A percentile compares a stretch with the other conserved stretches of the same genome.
Evolutionary conservation across 64 coral and sea anemone species (phyloP).

Genomic region (Exaiptasia diaphana): DNA sequence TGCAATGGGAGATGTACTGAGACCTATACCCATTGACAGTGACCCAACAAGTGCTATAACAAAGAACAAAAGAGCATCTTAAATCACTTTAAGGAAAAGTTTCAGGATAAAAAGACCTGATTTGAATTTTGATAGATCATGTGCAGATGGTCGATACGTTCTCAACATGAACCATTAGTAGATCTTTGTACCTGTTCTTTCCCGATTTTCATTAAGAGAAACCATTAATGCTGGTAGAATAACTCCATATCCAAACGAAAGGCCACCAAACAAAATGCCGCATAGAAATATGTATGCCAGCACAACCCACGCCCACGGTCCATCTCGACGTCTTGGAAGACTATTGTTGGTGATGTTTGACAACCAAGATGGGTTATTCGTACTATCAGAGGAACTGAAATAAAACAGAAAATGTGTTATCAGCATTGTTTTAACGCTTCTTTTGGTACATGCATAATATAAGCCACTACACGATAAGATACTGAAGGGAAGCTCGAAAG

Average conservation of each 20-base stretch:
- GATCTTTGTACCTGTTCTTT: conserved; percentile 21
- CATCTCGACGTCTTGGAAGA: background rate
- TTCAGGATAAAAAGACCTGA: too few species aligned
- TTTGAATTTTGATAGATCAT: too few species aligned
- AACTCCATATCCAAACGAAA: background rate
- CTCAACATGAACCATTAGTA: too few species aligned
- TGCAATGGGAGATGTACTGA: conserved; percentile 17
- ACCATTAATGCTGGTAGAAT: background rate
- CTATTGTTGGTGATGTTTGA: background rate
- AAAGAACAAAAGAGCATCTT: too few species aligned
- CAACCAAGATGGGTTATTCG: background rate
- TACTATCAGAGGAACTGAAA: too few species aligned
- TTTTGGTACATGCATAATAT: too few species aligned
- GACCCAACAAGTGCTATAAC: conserved; percentile 61
- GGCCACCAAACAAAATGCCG: background rate
- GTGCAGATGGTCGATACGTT: too few species aligned
- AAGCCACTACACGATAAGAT: too few species aligned
- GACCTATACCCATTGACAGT: conserved; percentile 9
- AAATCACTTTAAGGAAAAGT: too few species aligned
- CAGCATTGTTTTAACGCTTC: too few species aligned
- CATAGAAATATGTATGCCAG: background rate
- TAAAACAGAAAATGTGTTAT: too few species aligned
- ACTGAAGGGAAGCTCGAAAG: too few species aligned
- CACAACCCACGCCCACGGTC: conserved; percentile 4
- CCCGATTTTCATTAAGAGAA: background rate